Conservation (phyloP, 2,113 vertebrate genomes). For the Silurus meridionalis region DNA sequence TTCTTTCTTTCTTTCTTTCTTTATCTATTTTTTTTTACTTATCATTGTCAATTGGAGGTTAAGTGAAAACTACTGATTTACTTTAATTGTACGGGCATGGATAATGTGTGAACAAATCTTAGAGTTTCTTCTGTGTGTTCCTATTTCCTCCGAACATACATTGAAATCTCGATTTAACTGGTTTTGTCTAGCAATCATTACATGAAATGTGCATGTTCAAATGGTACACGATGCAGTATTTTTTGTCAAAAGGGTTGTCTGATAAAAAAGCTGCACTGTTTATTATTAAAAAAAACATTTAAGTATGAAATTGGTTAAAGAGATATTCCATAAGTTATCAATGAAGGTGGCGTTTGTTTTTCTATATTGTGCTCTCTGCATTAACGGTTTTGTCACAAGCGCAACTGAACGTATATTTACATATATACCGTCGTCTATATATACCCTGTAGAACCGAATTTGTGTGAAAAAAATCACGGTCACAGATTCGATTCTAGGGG, state of each 20-base stretch:
- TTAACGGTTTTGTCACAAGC: neutral
- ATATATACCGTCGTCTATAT: slow-evolving; percentile 75
- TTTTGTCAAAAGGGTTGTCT: neutral
- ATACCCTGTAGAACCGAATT: slow-evolving; percentile 92
- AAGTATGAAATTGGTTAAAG: neutral
- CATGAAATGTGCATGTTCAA: neutral
- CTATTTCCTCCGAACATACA: too few relatives aligned
- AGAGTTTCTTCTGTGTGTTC: too few relatives aligned
- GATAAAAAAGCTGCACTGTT: neutral
- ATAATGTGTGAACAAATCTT: neutral
- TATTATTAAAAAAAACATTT: neutral
- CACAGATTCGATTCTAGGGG: slow-evolving; percentile 99
- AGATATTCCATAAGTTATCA: neutral
- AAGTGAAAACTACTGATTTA: slow-evolving; percentile 47
- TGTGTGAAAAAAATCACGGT: slow-evolving; percentile 85
- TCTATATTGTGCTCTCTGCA: neutral
- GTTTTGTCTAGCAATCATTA: neutral
- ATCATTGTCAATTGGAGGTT: slow-evolving; percentile 23
- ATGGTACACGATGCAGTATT: neutral
- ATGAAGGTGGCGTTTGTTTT: neutral
- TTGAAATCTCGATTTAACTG: neutral
- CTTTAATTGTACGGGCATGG: slow-evolving; percentile 22
- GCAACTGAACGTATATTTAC: slow-evolving; percentile 42
- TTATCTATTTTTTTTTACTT: neutral
- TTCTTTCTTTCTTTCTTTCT: neutral